Conservation (phyloP, 2,888 invertebrate species). For the Orthosia gracilis region DNA sequence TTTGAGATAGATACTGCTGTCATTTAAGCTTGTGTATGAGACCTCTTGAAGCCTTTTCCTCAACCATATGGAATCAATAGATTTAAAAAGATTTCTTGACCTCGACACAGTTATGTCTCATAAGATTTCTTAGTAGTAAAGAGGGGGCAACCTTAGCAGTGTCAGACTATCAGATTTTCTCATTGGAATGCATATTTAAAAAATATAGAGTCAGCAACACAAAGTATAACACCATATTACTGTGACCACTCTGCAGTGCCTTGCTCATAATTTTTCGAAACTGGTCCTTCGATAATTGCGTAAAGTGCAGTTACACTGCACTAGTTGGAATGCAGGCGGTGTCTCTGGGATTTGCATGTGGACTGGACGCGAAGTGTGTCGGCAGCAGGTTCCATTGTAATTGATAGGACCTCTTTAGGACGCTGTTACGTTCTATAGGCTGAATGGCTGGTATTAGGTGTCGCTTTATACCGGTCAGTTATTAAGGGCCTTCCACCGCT, state of each 20-base stretch:
- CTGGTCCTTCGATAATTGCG: conserved; percentile 63
- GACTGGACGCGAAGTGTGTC: conserved; percentile 70
- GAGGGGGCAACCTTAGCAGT: too few species aligned
- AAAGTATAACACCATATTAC: neutral
- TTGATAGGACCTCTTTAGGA: conserved; percentile 59
- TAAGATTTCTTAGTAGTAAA: too few species aligned
- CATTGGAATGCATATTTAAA: too few species aligned
- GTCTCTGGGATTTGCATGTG: conserved; percentile 74
- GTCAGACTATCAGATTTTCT: neutral
- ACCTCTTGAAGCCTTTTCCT: too few species aligned
- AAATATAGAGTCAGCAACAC: neutral
- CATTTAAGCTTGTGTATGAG: too few species aligned
- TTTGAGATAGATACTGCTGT: too few species aligned
- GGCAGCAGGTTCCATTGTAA: conserved; percentile 69
- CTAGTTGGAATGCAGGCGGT: conserved; percentile 70
- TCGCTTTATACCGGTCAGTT: neutral
- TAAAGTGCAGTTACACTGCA: conserved; percentile 60
- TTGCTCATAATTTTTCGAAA: conserved; percentile 57
- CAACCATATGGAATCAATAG: too few species aligned
- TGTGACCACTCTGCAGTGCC: conserved; percentile 4
- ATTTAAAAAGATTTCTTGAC: too few species aligned
- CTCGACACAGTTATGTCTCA: too few species aligned
- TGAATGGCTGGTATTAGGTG: conserved; percentile 3
- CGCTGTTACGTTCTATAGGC: conserved; percentile 26
- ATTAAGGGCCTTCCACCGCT: neutral